Conservation (phyloP, 2,888 invertebrate genomes). For the Epirrita christyi region DNA sequence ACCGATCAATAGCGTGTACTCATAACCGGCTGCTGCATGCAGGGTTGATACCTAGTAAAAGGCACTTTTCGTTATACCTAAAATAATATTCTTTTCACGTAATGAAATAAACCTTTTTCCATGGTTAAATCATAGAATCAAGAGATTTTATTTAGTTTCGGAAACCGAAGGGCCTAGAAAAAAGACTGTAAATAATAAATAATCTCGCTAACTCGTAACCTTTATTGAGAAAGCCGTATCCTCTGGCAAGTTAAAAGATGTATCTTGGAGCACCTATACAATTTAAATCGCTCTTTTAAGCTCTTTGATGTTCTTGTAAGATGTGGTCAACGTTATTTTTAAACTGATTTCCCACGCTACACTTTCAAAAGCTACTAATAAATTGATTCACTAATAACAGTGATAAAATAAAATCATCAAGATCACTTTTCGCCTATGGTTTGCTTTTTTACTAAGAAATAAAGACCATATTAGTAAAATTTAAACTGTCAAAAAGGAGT, state of each 20-base stretch:
- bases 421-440: no score
- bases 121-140: conserved; percentile 1
- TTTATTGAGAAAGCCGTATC: conserved; percentile 11
- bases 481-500: no score
- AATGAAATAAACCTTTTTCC: neutral
- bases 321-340: neutral
- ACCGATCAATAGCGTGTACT: no score
- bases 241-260: neutral
- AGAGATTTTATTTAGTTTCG: conserved; percentile 7
- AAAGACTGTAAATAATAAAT: conserved; percentile 33
- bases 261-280: neutral
- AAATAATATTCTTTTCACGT: neutral
- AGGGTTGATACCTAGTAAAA: no score
- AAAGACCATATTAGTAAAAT: no score
- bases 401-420: no score
- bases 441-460: no score
- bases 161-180: conserved; percentile 16
- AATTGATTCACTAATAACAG: no score
- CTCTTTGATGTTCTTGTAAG: neutral
- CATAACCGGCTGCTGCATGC: no score
- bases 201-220: conserved; percentile 27
- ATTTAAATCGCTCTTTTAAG: neutral
- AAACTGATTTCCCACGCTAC: no score
- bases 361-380: no score
- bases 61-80: no score